Evolutionary conservation across 2,113 vertebrate genomes (phyloP).

Genomic region (Todiramphus saurophagus): DNA sequence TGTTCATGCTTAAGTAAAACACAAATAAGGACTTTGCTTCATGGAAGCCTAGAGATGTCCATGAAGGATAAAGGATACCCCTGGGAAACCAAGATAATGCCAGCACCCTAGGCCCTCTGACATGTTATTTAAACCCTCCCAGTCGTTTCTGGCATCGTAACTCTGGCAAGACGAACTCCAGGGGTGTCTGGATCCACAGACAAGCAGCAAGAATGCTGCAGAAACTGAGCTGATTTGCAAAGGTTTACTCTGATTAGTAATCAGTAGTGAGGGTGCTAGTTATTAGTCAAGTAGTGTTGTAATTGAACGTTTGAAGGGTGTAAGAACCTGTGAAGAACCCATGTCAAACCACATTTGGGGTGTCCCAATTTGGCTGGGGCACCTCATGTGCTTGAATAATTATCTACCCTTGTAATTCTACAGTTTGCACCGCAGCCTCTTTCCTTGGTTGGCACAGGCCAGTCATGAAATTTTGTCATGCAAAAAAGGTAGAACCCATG

Average conservation of each 20-base stretch:
- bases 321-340: not conserved
- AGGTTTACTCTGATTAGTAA: not conserved
- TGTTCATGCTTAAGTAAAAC: not conserved
- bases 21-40: not conserved
- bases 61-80: not conserved
- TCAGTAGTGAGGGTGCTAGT: not conserved
- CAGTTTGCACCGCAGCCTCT: not conserved
- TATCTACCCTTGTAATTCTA: not conserved
- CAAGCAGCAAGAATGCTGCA: not conserved
- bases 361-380: not conserved
- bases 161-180: not conserved
- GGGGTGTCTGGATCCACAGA: not conserved
- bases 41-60: not conserved
- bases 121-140: not conserved
- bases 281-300: not conserved
- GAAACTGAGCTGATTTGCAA: not conserved
- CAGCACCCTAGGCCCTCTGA: not conserved
- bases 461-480: accelerated
- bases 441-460: not conserved
- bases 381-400: not conserved
- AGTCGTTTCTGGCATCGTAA: not conserved
- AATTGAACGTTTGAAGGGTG: not conserved
- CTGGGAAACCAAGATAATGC: not conserved
- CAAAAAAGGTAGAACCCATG: not conserved
- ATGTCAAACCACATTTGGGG: not conserved